phyloP scores from a whole-genome alignment of 2,888 invertebrate species.

The Thymelicus sylvestris region DNA sequence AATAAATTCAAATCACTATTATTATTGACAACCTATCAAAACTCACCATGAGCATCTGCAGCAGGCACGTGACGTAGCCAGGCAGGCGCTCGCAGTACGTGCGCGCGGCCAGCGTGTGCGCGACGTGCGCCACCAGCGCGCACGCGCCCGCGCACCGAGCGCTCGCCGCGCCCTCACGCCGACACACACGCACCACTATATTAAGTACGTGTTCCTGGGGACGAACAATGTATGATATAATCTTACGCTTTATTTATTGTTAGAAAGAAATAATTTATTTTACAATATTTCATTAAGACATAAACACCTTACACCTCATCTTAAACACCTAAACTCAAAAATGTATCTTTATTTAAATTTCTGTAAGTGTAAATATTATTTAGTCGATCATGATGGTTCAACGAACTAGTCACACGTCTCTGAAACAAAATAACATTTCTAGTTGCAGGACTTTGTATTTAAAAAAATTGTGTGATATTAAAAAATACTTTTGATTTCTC shows the following conservation, averaged over 20 bases:
- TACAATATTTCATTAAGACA: too few relatives aligned
- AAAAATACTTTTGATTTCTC: too few relatives aligned
- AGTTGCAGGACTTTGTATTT: too few relatives aligned
- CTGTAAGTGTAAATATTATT: neutral
- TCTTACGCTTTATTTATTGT: neutral
- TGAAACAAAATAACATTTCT: too few relatives aligned
- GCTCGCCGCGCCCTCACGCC: slow-evolving; percentile 93
- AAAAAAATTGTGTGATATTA: too few relatives aligned
- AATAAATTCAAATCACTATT: too few relatives aligned
- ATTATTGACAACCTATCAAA: neutral
- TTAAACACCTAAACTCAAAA: too few relatives aligned
- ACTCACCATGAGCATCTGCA: slow-evolving; percentile 78
- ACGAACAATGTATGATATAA: neutral
- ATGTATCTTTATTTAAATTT: neutral
- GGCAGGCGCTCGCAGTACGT: slow-evolving; percentile 62
- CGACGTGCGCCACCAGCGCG: slow-evolving; percentile 87
- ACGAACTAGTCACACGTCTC: too few relatives aligned
- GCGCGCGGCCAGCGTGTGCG: slow-evolving; percentile 67
- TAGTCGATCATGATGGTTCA: too few relatives aligned
- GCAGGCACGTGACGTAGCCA: slow-evolving; percentile 72
- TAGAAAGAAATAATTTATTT: too few relatives aligned
- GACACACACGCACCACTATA: slow-evolving; percentile 94
- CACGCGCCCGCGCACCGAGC: slow-evolving; percentile 96
- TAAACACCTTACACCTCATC: too few relatives aligned
- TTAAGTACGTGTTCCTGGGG: slow-evolving; percentile 93